phyloP scores from a whole-genome alignment of 2,797 vertebrate genomes.

The Podarcis siculus region DNA sequence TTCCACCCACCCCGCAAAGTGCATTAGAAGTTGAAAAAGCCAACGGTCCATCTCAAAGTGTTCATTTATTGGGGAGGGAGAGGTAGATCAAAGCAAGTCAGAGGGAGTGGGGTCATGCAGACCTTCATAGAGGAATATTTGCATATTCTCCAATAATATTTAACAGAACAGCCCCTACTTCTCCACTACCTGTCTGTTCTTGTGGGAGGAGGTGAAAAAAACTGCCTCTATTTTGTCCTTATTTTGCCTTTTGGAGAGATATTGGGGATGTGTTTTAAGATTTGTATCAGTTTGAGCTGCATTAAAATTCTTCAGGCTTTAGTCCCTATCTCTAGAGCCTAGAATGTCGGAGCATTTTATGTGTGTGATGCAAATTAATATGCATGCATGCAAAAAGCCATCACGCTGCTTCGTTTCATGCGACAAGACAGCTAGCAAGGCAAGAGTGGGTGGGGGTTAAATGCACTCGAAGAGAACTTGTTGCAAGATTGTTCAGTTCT shows the following conservation, averaged over 20 bases:
- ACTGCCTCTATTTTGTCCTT: background rate
- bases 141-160: background rate
- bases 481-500: background rate
- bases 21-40: background rate
- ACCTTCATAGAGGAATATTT: background rate
- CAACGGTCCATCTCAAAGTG: background rate
- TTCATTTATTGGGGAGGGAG: background rate
- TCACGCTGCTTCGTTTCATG: background rate
- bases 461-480: background rate
- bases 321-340: background rate
- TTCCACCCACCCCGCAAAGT: too few relatives aligned
- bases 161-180: background rate
- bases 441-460: too few relatives aligned
- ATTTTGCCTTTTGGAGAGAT: background rate
- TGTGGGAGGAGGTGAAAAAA: background rate
- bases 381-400: background rate
- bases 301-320: background rate
- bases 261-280: background rate
- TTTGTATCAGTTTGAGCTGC: background rate
- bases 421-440: background rate
- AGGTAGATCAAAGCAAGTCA: background rate
- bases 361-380: background rate
- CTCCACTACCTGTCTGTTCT: background rate
- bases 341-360: too few relatives aligned
- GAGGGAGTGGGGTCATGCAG: too few relatives aligned